These are phyloP conservation scores for Cremastobaeus sp. DNA, from an alignment of 2,888 invertebrate species.

Conservation along the genomic window DNA sequence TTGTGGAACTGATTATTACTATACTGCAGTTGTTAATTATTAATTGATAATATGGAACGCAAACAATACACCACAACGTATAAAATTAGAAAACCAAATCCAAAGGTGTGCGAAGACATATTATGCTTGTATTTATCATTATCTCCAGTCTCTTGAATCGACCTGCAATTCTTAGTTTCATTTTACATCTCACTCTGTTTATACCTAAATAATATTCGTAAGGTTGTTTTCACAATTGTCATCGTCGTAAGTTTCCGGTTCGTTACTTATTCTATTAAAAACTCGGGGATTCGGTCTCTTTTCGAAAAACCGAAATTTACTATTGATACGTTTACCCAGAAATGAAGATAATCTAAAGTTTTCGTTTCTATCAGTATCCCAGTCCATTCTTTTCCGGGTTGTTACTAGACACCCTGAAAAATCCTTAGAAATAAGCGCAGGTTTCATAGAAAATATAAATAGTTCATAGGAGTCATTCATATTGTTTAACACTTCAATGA, in stretches of 20 bases:
- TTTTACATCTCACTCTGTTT: neutral
- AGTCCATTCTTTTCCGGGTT: slow-evolving; percentile 71
- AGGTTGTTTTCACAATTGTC: slow-evolving; percentile 72
- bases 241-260: slow-evolving; percentile 77
- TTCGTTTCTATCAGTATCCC: slow-evolving; percentile 72
- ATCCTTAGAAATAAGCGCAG: slow-evolving; percentile 31
- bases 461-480: no score
- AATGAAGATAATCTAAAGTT: slow-evolving; percentile 83
- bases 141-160: slow-evolving; percentile 48
- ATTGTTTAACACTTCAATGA: no score
- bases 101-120: no score
- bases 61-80: no score
- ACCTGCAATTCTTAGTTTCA: slow-evolving; percentile 33
- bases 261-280: slow-evolving; percentile 76
- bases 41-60: no score
- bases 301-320: slow-evolving; percentile 79
- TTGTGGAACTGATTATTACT: no score
- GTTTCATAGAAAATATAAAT: no score
- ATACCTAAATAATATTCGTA: slow-evolving; percentile 66
- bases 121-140: neutral
- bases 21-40: no score
- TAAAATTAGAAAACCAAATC: no score
- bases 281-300: slow-evolving; percentile 75
- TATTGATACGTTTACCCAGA: slow-evolving; percentile 80
- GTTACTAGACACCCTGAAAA: slow-evolving; percentile 73